Evolutionary conservation across 1,140 invertebrate genomes (phyloP).

Genomic region (roundworm (Caenorhabditis elegans)): DNA sequence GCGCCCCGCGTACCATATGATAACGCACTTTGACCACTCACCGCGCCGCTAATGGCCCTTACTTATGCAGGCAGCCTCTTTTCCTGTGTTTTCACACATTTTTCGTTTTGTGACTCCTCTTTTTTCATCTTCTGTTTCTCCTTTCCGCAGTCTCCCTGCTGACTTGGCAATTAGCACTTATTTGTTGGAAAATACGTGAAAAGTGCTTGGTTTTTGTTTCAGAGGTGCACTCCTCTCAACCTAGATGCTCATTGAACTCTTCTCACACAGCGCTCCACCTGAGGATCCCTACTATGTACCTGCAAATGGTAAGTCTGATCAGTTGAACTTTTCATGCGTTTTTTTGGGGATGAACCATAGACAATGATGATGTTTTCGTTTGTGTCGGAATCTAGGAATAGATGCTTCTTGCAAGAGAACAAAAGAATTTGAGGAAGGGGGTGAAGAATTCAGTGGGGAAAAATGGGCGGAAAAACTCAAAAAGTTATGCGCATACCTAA

Average conservation of each 20-base stretch:
- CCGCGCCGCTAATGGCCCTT: background rate
- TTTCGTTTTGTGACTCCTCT: background rate
- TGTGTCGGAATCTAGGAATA: conserved; percentile 1
- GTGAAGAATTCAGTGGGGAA: too few species aligned
- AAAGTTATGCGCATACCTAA: conserved; percentile 31
- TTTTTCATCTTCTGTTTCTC: background rate
- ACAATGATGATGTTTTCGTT: conserved; percentile 3
- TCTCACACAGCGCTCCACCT: background rate
- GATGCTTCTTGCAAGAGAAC: background rate
- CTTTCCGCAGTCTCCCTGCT: too few species aligned
- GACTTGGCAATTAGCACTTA: background rate
- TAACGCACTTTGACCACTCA: conserved; percentile 13
- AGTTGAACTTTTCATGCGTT: background rate
- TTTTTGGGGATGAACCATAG: too few species aligned
- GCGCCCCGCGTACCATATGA: background rate
- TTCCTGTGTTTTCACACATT: conserved; percentile 30
- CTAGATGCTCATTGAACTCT: background rate
- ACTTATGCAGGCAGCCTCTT: conserved; percentile 14
- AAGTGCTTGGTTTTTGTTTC: background rate
- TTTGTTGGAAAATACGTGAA: background rate
- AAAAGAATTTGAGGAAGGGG: background rate
- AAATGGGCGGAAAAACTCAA: background rate
- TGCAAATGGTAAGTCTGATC: background rate
- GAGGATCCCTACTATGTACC: background rate
- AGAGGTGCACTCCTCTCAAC: background rate